These are phyloP conservation scores for Tyria jacobaeae DNA, from an alignment of 2,888 invertebrate genomes.

Conservation along the genomic window DNA sequence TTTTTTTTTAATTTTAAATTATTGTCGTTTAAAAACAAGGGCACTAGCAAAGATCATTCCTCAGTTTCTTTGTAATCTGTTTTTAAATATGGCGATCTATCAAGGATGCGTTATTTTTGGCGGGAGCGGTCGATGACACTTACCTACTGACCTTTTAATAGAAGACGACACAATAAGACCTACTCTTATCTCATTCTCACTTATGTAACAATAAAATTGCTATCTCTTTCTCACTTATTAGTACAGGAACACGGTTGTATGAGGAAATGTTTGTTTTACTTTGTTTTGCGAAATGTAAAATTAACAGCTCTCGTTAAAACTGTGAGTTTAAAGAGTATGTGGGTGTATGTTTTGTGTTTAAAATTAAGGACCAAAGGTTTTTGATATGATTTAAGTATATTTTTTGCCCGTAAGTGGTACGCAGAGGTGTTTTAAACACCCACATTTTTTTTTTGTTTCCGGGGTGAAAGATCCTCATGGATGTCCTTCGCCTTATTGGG, in stretches of 20 bases:
- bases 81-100: constrained; percentile 40
- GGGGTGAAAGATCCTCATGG: too few relatives aligned
- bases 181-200: constrained; percentile 46
- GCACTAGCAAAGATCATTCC: not conserved
- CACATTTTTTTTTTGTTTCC: too few relatives aligned
- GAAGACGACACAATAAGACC: constrained; percentile 41
- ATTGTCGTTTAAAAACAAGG: too few relatives aligned
- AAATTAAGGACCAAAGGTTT: not conserved
- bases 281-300: not conserved
- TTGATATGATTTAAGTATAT: not conserved
- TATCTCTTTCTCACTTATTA: constrained; percentile 10
- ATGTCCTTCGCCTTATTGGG: too few relatives aligned
- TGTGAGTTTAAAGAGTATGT: not conserved
- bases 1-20: too few relatives aligned
- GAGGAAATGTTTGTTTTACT: not conserved
- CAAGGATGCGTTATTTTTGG: constrained; percentile 59
- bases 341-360: not conserved
- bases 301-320: not conserved
- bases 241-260: not conserved
- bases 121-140: constrained; percentile 66
- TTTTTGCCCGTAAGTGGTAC: not conserved
- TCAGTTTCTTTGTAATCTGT: constrained; percentile 7
- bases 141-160: constrained; percentile 61
- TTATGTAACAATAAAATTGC: not conserved
- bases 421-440: too few relatives aligned